Base-by-base conservation (phyloP, 1,140 invertebrate species). In the Drosophila persimilis region DNA sequence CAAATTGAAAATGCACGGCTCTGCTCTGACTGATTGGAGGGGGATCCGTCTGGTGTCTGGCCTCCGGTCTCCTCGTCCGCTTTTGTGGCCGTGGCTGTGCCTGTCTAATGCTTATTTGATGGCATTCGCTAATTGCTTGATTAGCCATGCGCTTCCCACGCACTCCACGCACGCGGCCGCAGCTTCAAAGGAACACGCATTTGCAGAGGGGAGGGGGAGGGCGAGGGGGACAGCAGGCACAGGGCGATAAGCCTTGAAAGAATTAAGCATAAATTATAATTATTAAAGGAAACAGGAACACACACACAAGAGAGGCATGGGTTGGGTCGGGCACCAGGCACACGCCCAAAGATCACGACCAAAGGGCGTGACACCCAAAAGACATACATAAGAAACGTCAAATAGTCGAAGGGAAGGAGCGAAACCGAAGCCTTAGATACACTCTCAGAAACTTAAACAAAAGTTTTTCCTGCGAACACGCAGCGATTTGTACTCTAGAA, bases 91-190 rank as follows among this genome's bases (percentile, higher is more conserved):
- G 61, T 58, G 48, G 55, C 41, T 15, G 22, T 29, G 71, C 35
- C 75, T 63, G 67, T 57, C 77, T 86, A 86, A 85, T 86, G 81
- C 83, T 75, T 83, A 81, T 86, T 86, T 86, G 83, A 86, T 86
- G 81, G 77, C 78, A 80, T 73, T 78, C 83, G 77, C 81, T 88
- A 85, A 86, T 86, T 86, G 81, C 81, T 88, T 88, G 77, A 86
- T 86, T 86, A 73, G 55, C 83, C 77, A 75, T 81, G 57, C 65
- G 77, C 71, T 73, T 88, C 83, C 62, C 81, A 78, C 83, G 81
- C 83, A 76, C 71, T 41, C 71, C 43, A 53, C 15, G 24, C 65
- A 26, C 24, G 45, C 45, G 47, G 31, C 29, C 31, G 47, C 52
- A 53, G 20, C 1, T 22, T 58, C 45, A 69, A 72, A 60, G 45